phyloP scores from a whole-genome alignment of 2,888 invertebrate genomes.

The Calliscelio sp. region DNA sequence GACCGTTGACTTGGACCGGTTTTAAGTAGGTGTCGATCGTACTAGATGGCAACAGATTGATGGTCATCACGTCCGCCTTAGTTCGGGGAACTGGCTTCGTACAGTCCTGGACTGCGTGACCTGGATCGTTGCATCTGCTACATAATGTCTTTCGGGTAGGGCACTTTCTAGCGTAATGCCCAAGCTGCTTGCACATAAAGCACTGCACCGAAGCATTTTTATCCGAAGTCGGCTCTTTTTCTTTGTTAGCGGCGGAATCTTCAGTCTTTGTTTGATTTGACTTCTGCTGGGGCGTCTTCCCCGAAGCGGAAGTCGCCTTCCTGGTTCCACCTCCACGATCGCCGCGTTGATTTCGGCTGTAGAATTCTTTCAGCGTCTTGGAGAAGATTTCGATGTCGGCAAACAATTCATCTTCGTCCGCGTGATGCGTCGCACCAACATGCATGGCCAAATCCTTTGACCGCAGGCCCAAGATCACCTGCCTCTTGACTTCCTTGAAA shows the following conservation, averaged over 20 bases:
- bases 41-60: neutral
- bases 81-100: neutral
- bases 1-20: neutral
- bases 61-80: neutral
- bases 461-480: no score
- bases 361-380: no score
- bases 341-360: no score
- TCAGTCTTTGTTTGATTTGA: no score
- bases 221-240: no score
- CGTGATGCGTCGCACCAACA: no score
- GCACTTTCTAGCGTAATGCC: neutral
- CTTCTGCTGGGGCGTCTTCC: neutral
- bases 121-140: neutral
- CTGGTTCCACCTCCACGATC: no score
- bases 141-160: neutral
- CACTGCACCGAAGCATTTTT: neutral
- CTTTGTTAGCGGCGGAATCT: neutral
- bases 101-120: neutral
- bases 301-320: neutral
- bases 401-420: no score
- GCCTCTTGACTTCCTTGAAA: no score
- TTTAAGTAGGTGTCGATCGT: slow-evolving; percentile 19
- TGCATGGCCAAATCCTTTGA: no score
- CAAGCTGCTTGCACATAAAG: neutral
- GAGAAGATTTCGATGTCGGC: no score